A percentile compares a stretch with the other conserved stretches of the same genome.
These are phyloP conservation scores for Hirundichthys speculiger DNA, from an alignment of 2,113 vertebrate genomes.

Conservation along the genomic window DNA sequence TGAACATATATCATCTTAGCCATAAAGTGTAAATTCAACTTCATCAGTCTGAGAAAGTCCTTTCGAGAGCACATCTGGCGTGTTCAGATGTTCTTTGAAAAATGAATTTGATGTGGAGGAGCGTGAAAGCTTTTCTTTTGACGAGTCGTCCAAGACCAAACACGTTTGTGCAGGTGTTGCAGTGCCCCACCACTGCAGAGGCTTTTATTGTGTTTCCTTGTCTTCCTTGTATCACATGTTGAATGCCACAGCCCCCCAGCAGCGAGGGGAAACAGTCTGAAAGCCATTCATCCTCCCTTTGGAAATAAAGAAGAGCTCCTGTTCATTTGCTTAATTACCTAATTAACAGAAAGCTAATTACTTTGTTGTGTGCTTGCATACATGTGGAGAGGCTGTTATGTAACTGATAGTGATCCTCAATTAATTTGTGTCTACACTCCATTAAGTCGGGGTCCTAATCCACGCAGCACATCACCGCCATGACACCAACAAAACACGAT, in stretches of 20 bases:
- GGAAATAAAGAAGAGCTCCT: constrained; percentile 72
- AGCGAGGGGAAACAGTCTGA: constrained; percentile 42
- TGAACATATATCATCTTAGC: too few species aligned
- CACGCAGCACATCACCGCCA: constrained; percentile 43
- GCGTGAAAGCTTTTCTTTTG: too few species aligned
- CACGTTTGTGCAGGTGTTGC: too few species aligned
- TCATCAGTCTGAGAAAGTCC: too few species aligned
- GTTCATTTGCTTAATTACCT: constrained; percentile 83
- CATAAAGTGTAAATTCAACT: too few species aligned
- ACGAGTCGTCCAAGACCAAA: too few species aligned
- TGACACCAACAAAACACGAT: constrained; percentile 42
- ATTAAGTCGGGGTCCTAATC: constrained; percentile 71
- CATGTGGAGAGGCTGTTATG: constrained; percentile 73
- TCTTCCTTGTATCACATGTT: constrained; percentile 42
- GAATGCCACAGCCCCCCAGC: constrained; percentile 35
- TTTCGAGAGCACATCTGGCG: too few species aligned
- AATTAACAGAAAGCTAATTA: constrained; percentile 85
- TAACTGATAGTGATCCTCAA: constrained; percentile 80
- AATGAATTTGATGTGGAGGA: too few species aligned
- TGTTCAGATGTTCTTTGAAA: too few species aligned
- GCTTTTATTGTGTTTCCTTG: too few species aligned
- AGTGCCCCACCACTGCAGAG: too few species aligned
- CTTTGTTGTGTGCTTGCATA: constrained; percentile 78
- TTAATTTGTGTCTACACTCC: constrained; percentile 76
- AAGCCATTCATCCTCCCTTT: constrained; percentile 59